Conservation (phyloP, 2,113 vertebrate species). For the Limanda limanda region DNA sequence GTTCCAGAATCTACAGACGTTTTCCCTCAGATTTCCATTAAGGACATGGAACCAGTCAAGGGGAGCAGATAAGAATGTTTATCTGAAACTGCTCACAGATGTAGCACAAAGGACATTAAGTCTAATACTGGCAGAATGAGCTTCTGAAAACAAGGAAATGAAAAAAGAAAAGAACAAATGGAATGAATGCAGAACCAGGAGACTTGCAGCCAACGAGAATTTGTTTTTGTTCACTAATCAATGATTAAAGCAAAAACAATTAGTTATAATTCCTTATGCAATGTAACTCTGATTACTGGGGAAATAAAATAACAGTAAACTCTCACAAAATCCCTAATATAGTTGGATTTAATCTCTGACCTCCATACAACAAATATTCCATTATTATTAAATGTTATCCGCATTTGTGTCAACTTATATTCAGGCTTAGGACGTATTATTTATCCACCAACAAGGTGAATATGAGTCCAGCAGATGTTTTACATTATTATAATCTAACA, state of each 20-base stretch:
- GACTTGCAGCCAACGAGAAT: slow-evolving; percentile 16
- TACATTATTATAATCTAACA: slow-evolving; percentile 13
- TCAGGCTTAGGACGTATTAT: background rate
- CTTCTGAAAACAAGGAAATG: slow-evolving; percentile 8
- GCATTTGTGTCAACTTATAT: too few species aligned
- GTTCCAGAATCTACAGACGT: slow-evolving; percentile 6
- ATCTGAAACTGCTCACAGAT: slow-evolving; percentile 71
- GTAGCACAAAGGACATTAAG: slow-evolving; percentile 28
- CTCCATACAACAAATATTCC: background rate
- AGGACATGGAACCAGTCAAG: slow-evolving; percentile 56
- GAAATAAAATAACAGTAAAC: background rate
- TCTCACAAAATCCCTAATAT: background rate
- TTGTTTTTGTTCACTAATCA: slow-evolving; percentile 18
- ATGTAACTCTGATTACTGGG: background rate
- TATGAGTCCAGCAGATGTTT: background rate
- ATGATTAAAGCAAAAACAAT: slow-evolving; percentile 1
- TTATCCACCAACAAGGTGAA: background rate
- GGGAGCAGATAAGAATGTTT: slow-evolving; percentile 53
- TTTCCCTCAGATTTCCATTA: slow-evolving; percentile 41
- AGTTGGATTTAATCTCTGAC: too few species aligned
- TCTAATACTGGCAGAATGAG: slow-evolving; percentile 5
- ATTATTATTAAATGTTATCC: background rate
- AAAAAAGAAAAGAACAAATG: background rate
- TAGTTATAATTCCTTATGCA: background rate
- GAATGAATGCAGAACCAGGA: slow-evolving; percentile 1